Percentiles rank a stretch among this genome's conserved stretches.
Evolutionary conservation across 1,140 invertebrate genomes (phyloP).

Genomic region (Epicauta chinensis): DNA sequence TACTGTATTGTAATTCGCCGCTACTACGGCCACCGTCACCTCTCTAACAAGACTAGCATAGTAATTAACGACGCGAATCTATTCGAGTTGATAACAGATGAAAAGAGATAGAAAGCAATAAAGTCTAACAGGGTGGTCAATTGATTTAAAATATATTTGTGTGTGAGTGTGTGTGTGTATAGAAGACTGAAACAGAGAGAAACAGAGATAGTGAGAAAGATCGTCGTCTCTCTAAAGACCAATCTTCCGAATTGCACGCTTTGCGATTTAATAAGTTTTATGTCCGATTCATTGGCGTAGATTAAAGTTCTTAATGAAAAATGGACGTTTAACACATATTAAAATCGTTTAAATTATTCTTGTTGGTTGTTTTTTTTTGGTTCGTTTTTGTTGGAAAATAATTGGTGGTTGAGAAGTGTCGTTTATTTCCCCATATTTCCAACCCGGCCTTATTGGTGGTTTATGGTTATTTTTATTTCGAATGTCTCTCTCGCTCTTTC

Average conservation of each 20-base stretch:
- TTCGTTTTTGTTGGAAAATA: not conserved
- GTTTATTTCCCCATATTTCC: no score
- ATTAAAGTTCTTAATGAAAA: conserved; percentile 35
- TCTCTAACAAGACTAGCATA: conserved; percentile 27
- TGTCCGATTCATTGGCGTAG: conserved; percentile 35
- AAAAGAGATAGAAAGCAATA: no score
- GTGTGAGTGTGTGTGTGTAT: no score
- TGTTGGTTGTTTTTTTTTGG: not conserved
- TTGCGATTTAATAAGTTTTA: conserved; percentile 35
- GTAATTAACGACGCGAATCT: conserved; percentile 23
- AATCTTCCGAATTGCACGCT: conserved; percentile 30
- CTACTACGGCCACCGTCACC: conserved; percentile 11
- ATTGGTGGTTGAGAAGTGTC: no score
- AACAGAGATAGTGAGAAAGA: conserved; percentile 18
- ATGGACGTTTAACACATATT: conserved; percentile 30
- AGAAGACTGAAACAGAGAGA: no score
- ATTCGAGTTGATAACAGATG: no score
- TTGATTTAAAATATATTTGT: no score
- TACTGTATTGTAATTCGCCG: no score
- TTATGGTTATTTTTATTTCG: no score
- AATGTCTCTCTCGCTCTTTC: no score
- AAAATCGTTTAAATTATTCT: conserved; percentile 10
- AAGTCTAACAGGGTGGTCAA: no score
- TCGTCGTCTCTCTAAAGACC: conserved; percentile 30
- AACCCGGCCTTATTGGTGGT: no score